Evolutionary conservation across 2,113 vertebrate genomes (phyloP), one percentile per base, ranked within the genome.

Genomic region (Carassius auratus): DNA sequence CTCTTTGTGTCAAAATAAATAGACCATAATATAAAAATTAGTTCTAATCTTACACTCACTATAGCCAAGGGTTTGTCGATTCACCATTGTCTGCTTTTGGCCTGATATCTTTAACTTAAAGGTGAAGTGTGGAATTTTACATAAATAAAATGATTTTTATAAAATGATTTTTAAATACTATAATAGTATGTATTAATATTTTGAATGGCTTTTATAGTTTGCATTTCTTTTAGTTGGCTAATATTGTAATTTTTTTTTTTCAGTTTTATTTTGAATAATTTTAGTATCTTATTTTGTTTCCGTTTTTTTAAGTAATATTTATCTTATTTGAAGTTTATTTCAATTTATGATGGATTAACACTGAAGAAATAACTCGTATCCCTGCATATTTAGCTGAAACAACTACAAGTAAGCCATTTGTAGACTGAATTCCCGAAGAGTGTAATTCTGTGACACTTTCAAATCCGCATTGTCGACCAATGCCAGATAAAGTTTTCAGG

Each of bases 11-110:
- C 36, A 42, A 64, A 15, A 61, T 45, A 45, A 8, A 42, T 73
- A 68, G 83, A 76, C 75, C 15, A 5, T 15, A 30, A 30, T 30
- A 30, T 30, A 55, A 55, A 15, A 23, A 12, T 21, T 68, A 21
- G 61, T 36, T 42, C 50, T 73, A 73, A 86, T 52, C 30, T 26
- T 83, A 42, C 84, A 71, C 23, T n/a, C 55, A 26, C 8, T 42
- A 23, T 21, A 13, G 68, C 68, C 52, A 75, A 33, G 80, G 17
- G 19, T 52, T 75, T 19, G 48, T 77, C 7, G 7, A 76, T 59
- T 4, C 59, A 76, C 12, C 14, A 12, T 68, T 76, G 76, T 4
- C 83, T 33, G 23, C 64, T 33, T 17, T 68, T 76, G 8, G 74
- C 23, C 48, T 30, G 14, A 76, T 76, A 30, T 33, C 7, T 4